These are phyloP conservation scores for Lasioglossum leucozonium DNA, from an alignment of 2,888 invertebrate species.

Conservation along the genomic window DNA sequence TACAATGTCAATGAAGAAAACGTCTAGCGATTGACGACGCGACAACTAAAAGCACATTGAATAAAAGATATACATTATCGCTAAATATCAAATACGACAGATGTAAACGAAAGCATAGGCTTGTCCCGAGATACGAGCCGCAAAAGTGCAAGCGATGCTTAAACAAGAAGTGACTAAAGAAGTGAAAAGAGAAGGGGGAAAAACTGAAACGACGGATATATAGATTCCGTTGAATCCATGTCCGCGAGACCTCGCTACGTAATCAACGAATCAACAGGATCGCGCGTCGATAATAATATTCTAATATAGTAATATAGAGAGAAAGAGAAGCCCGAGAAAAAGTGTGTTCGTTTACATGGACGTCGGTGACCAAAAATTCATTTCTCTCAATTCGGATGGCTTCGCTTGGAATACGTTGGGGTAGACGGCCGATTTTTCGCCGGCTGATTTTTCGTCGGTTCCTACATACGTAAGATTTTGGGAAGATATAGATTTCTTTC, in stretches of 20 bases:
- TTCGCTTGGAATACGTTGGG: constrained; percentile 85
- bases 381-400: constrained; percentile 91
- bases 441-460: constrained; percentile 78
- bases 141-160: background rate
- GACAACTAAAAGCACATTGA: background rate
- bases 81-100: constrained; percentile 22
- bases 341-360: constrained; percentile 88
- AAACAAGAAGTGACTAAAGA: background rate
- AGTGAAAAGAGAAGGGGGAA: background rate
- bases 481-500: constrained; percentile 83
- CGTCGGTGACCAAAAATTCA: constrained; percentile 95
- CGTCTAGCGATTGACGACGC: background rate
- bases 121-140: background rate
- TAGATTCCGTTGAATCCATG: background rate
- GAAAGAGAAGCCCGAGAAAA: background rate
- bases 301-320: background rate
- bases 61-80: background rate
- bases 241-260: background rate
- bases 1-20: constrained; percentile 4
- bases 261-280: background rate
- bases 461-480: constrained; percentile 82
- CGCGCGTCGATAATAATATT: background rate
- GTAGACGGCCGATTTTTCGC: constrained; percentile 77
- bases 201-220: background rate
- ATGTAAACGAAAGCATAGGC: background rate